Evolutionary conservation across 2,888 invertebrate species (phyloP).

Genomic region (Galerucella nymphaeae): DNA sequence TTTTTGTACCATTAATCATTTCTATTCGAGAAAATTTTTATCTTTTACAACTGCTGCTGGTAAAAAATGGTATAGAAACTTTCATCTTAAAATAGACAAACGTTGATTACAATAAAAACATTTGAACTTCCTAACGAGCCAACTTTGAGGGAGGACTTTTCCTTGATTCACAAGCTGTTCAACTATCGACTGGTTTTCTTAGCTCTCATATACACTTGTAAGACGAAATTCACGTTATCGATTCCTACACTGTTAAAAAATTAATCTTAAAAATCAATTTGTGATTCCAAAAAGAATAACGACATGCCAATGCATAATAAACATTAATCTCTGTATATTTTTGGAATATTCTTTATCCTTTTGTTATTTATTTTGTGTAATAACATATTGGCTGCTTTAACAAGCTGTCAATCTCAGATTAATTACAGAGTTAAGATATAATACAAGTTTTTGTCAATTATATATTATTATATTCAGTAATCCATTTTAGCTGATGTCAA

Average conservation of each 20-base stretch:
- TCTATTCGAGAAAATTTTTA: background rate
- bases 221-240: slow-evolving; percentile 42
- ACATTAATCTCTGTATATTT: too few relatives aligned
- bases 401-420: too few relatives aligned
- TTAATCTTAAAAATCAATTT: background rate
- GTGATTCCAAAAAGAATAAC: background rate
- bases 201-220: slow-evolving; percentile 50
- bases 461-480: too few relatives aligned
- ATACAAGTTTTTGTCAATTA: too few relatives aligned
- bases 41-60: slow-evolving; percentile 29
- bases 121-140: slow-evolving; percentile 58
- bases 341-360: too few relatives aligned
- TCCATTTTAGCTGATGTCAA: too few relatives aligned
- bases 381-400: too few relatives aligned
- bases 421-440: too few relatives aligned
- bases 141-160: slow-evolving; percentile 56
- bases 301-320: too few relatives aligned
- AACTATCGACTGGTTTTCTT: slow-evolving; percentile 47
- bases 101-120: slow-evolving; percentile 61
- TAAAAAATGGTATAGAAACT: slow-evolving; percentile 30
- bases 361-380: too few relatives aligned
- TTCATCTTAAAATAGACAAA: slow-evolving; percentile 50
- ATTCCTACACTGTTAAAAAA: slow-evolving; percentile 22
- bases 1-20: background rate
- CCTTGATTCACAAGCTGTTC: slow-evolving; percentile 54